These are phyloP conservation scores for Salmo trutta DNA, from an alignment of 2,797 vertebrate genomes.

Conservation along the genomic window DNA sequence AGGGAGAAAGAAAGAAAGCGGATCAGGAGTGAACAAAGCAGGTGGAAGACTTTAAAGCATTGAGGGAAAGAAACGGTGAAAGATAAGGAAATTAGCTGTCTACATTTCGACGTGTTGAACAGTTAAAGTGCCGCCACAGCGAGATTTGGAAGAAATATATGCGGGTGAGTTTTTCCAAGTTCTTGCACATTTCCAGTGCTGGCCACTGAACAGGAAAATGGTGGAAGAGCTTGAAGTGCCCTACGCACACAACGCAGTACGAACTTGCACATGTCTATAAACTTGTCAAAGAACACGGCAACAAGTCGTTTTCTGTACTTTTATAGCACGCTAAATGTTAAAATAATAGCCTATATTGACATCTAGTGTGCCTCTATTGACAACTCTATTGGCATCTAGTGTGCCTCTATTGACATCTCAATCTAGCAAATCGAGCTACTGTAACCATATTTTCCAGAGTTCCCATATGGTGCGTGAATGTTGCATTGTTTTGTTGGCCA, in stretches of 20 bases:
- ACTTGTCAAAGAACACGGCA: too few relatives aligned
- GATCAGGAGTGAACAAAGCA: slow-evolving; percentile 23
- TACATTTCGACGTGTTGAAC: slow-evolving; percentile 16
- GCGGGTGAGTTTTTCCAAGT: slow-evolving; percentile 77
- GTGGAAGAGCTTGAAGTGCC: slow-evolving; percentile 65
- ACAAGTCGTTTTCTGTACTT: neutral
- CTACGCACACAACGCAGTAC: neutral
- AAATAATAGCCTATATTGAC: neutral
- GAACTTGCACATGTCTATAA: neutral
- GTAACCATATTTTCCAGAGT: neutral
- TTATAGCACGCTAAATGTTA: neutral
- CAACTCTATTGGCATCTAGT: neutral
- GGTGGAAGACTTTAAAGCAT: slow-evolving; percentile 17
- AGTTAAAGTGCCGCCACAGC: slow-evolving; percentile 39
- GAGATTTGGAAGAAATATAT: slow-evolving; percentile 54
- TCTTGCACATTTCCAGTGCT: slow-evolving; percentile 73
- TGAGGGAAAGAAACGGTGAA: neutral
- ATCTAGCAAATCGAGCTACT: neutral
- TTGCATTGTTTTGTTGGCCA: neutral
- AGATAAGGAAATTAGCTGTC: neutral
- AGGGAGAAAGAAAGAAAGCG: slow-evolving; percentile 47
- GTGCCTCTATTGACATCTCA: neutral
- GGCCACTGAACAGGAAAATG: slow-evolving; percentile 71
- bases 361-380: too few relatives aligned
- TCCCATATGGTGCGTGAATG: neutral